Evolutionary conservation across 2,888 invertebrate genomes (phyloP).

Genomic region (Drosophila ustulata): DNA sequence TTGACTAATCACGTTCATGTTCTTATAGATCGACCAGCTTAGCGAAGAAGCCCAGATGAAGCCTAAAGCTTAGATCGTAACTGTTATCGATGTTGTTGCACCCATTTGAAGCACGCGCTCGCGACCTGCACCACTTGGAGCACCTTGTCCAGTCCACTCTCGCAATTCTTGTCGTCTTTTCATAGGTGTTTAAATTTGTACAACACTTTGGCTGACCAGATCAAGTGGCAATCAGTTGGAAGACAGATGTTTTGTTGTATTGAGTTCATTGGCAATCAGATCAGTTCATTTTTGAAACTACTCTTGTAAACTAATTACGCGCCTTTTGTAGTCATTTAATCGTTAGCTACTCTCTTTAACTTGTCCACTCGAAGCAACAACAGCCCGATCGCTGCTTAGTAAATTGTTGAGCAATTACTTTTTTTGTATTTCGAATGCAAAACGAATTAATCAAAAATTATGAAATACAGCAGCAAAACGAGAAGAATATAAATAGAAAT

Average conservation of each 20-base stretch:
- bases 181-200: background rate
- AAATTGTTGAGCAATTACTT: constrained; percentile 55
- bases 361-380: constrained; percentile 27
- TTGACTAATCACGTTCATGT: background rate
- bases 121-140: constrained; percentile 49
- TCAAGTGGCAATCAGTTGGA: constrained; percentile 2
- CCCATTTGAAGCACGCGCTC: constrained; percentile 40
- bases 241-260: background rate
- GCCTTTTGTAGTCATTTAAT: constrained; percentile 4
- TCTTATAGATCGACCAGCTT: constrained; percentile 73
- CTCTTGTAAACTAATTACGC: background rate
- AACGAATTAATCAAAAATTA: constrained; percentile 47
- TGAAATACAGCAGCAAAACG: constrained; percentile 3
- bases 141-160: constrained; percentile 18
- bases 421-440: constrained; percentile 34
- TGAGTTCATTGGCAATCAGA: constrained; percentile 12
- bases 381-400: constrained; percentile 30
- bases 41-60: constrained; percentile 81
- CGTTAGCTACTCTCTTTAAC: constrained; percentile 24
- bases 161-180: background rate
- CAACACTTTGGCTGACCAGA: constrained; percentile 12
- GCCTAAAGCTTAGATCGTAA: constrained; percentile 22
- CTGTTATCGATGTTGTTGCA: constrained; percentile 26
- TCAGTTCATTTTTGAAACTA: constrained; percentile 2
- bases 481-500: constrained; percentile 25